Percentiles rank a stretch among this genome's conserved stretches.
Conservation (phyloP, 53 echinoderm and acorn worm genomes). For the Antedon mediterranea region DNA sequence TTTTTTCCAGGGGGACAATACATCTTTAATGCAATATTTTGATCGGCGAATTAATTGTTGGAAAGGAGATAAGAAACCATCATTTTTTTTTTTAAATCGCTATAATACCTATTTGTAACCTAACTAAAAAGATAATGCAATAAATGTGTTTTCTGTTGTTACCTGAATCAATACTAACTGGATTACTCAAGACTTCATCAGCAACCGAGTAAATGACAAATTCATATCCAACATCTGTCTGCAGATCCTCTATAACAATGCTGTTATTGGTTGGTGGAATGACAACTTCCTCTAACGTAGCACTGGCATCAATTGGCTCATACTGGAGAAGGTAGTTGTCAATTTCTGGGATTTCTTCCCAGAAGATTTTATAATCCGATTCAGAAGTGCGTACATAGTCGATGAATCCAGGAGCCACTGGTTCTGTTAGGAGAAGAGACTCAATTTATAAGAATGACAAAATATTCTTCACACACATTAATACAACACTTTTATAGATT, state of each 20-base stretch:
- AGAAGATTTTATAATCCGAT: neutral
- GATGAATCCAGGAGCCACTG: neutral
- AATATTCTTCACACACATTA: no score
- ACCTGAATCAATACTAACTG: neutral
- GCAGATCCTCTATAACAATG: neutral
- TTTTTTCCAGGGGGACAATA: no score
- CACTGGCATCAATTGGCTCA: neutral
- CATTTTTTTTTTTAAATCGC: no score
- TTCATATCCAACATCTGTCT: neutral
- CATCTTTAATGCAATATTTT: no score
- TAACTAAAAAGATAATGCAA: no score
- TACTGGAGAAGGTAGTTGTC: neutral
- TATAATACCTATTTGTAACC: no score
- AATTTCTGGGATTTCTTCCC: neutral
- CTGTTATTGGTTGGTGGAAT: neutral
- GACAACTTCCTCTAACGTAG: neutral
- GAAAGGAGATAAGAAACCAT: no score
- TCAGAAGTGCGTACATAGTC: neutral
- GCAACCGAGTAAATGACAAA: neutral
- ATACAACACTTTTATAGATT: no score
- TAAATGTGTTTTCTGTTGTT: neutral
- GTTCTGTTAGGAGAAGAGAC: neutral
- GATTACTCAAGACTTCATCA: neutral
- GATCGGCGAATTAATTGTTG: no score
- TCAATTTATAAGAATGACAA: no score